phyloP scores from a whole-genome alignment of 2,113 vertebrate species.

The Cinclus mexicanus region DNA sequence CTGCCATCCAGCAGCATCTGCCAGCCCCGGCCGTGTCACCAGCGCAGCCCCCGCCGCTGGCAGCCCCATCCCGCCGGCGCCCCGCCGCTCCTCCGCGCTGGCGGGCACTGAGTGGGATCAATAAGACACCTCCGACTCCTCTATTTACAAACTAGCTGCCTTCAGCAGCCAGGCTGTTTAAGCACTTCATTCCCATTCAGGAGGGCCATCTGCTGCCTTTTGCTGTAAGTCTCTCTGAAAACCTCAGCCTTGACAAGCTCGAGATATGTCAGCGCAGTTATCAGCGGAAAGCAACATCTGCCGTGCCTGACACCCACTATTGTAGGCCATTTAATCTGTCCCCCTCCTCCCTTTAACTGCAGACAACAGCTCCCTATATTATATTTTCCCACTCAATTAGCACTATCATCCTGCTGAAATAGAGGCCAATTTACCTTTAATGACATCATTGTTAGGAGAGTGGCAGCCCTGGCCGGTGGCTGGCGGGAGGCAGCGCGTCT shows the following conservation, averaged over 20 bases:
- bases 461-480: constrained; percentile 87
- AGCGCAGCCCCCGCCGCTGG: not conserved
- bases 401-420: constrained; percentile 99
- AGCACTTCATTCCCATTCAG: constrained; percentile 86
- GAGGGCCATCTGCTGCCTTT: constrained; percentile 90
- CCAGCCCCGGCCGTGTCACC: not conserved
- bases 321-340: constrained; percentile 96
- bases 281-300: constrained; percentile 98
- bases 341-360: constrained; percentile 92
- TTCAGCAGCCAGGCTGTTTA: constrained; percentile 83
- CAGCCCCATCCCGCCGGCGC: constrained; percentile 55
- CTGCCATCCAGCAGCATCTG: constrained; percentile 26
- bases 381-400: constrained; percentile 99
- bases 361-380: constrained; percentile 98
- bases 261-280: constrained; percentile 95
- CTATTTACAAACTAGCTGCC: constrained; percentile 86
- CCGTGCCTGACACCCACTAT: constrained; percentile 94
- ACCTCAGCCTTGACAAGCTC: constrained; percentile 90
- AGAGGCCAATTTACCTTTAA: constrained; percentile 99
- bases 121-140: constrained; percentile 77
- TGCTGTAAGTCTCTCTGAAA: constrained; percentile 87
- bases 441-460: constrained; percentile 99
- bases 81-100: constrained; percentile 66
- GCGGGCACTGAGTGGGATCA: constrained; percentile 74
- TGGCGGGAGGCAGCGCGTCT: constrained; percentile 85